phyloP scores from a whole-genome alignment of 2,888 invertebrate species.

The Orthonychiurus folsomi region DNA sequence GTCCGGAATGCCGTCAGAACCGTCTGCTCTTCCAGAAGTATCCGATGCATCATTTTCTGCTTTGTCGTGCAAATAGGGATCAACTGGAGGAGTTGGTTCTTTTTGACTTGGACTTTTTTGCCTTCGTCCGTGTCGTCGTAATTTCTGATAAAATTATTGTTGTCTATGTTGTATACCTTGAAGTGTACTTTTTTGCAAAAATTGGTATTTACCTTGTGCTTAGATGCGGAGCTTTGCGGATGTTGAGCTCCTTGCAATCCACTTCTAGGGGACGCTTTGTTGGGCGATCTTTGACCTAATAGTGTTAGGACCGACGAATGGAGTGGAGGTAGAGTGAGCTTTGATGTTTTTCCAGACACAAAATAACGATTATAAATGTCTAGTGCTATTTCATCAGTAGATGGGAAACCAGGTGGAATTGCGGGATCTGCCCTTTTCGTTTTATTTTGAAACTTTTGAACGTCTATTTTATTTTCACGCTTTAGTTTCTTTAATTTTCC shows the following conservation, averaged over 20 bases:
- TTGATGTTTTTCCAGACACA: conserved; percentile 15
- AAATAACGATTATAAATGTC: conserved; percentile 18
- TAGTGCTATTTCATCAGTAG: conserved; percentile 17
- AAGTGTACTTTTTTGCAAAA: background rate
- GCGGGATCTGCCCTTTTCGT: background rate
- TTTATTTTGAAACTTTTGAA: background rate
- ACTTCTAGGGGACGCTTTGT: background rate
- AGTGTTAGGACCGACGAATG: conserved; percentile 39
- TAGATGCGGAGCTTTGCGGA: background rate
- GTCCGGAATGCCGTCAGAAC: no score
- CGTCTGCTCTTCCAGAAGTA: no score
- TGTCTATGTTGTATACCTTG: no score
- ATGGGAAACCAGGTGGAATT: conserved; percentile 9
- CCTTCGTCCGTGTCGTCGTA: conserved; percentile 34
- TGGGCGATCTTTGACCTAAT: conserved; percentile 29
- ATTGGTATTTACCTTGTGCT: conserved; percentile 4
- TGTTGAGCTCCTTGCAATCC: background rate
- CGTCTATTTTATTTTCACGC: background rate
- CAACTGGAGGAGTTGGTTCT: background rate
- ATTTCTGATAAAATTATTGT: conserved; percentile 10
- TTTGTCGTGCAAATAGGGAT: background rate
- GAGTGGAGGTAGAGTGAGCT: conserved; percentile 36
- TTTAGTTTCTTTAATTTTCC: conserved; percentile 11
- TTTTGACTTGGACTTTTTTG: conserved; percentile 21
- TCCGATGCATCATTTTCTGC: no score